phyloP scores from a whole-genome alignment of 2,888 invertebrate species.

The Macrosiphum euphorbiae region DNA sequence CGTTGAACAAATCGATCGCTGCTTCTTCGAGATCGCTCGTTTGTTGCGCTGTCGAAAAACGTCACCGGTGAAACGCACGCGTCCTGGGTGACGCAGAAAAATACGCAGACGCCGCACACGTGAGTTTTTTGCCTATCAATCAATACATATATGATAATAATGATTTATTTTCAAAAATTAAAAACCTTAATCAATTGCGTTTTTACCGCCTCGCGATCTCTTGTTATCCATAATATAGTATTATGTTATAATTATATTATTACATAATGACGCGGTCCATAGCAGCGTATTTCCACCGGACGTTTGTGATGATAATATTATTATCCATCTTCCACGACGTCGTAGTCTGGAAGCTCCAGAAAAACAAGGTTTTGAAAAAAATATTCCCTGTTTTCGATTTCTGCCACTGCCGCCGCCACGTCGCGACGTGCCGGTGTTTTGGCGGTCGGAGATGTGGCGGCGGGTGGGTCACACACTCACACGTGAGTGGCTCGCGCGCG shows the following conservation, averaged over 20 bases:
- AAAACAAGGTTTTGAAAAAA: not conserved
- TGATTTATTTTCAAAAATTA: not conserved
- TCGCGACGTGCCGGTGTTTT: not conserved
- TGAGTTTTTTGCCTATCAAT: not conserved
- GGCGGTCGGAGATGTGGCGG: not conserved
- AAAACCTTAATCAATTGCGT: not conserved
- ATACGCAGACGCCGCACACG: not conserved
- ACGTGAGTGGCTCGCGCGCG: slow-evolving; percentile 5
- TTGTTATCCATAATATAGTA: not conserved
- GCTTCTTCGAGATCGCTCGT: not conserved
- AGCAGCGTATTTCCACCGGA: not conserved
- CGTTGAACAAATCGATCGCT: not conserved
- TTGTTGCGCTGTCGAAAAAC: not conserved
- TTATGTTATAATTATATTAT: no score
- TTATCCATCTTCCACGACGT: not conserved
- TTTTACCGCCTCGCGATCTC: not conserved
- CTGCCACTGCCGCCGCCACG: not conserved
- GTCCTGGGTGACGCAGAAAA: not conserved
- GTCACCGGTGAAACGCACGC: not conserved
- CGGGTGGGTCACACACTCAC: not conserved
- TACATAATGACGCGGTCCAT: not conserved
- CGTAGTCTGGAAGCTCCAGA: not conserved
- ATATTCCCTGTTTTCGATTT: not conserved
- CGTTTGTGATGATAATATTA: not conserved
- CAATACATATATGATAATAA: not conserved